These are phyloP conservation scores for Strigamia transsilvanica DNA, from an alignment of 2,888 invertebrate genomes.

Conservation along the genomic window DNA sequence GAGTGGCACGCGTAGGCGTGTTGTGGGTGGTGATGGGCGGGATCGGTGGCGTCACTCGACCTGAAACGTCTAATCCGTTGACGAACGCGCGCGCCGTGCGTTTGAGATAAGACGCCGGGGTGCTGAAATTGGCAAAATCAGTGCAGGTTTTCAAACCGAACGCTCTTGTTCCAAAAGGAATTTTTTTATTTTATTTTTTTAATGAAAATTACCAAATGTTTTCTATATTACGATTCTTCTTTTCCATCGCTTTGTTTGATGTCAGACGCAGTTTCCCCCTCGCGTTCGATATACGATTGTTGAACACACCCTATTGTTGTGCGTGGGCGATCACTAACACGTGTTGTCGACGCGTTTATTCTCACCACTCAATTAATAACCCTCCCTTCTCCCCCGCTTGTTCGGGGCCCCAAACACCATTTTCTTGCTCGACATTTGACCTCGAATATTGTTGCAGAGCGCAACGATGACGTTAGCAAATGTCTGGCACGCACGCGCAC, in stretches of 20 bases:
- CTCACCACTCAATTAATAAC: conserved; percentile 47
- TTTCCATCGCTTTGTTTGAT: neutral
- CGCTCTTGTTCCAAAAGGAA: neutral
- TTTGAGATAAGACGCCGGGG: conserved; percentile 24
- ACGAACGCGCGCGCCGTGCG: conserved; percentile 1
- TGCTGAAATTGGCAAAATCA: conserved; percentile 2
- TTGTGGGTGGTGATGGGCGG: neutral
- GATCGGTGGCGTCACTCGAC: conserved; percentile 23
- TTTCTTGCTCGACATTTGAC: conserved; percentile 47
- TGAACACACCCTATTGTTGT: conserved; percentile 48
- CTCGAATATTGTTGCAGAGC: conserved; percentile 42
- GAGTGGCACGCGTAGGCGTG: neutral
- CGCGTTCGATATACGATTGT: conserved; percentile 46
- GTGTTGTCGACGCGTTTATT: conserved; percentile 39
- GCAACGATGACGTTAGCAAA: conserved; percentile 47
- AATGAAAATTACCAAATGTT: neutral
- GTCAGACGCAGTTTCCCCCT: neutral
- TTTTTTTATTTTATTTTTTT: neutral
- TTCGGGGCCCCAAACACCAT: neutral
- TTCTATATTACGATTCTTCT: neutral
- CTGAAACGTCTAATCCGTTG: conserved; percentile 22
- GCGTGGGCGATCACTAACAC: conserved; percentile 42
- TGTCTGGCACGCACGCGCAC: conserved; percentile 40
- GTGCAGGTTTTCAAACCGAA: neutral
- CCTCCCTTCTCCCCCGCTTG: neutral